Percentiles rank a stretch among this genome's conserved stretches.
Conservation (phyloP, 2,888 invertebrate genomes). For the Catocala fraxini region DNA sequence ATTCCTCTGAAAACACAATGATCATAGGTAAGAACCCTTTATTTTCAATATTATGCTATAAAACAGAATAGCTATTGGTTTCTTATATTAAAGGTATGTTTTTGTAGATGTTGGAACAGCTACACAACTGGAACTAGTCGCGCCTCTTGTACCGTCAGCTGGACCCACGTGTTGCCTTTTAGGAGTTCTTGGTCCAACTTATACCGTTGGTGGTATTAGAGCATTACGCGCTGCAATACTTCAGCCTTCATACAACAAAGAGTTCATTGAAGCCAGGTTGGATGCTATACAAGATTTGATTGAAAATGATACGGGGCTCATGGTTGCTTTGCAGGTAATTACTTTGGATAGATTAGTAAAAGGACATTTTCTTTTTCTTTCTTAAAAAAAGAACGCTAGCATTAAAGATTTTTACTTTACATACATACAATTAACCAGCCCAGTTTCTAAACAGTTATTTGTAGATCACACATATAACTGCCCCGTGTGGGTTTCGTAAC, state of each 20-base stretch:
- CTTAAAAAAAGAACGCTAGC: no score
- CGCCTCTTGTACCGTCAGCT: constrained; percentile 81
- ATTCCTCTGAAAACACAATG: constrained; percentile 93
- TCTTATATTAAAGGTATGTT: constrained; percentile 1
- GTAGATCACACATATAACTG: no score
- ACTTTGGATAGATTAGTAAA: no score
- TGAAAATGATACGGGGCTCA: constrained; percentile 89
- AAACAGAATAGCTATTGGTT: no score
- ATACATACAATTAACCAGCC: no score
- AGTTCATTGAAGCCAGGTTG: constrained; percentile 90
- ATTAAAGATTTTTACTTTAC: no score
- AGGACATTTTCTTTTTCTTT: no score
- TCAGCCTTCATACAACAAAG: constrained; percentile 91
- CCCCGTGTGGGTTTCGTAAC: no score
- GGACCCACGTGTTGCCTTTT: constrained; percentile 79
- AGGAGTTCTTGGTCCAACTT: constrained; percentile 79
- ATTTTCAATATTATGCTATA: background rate
- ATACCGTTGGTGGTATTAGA: constrained; percentile 90
- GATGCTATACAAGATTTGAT: constrained; percentile 93
- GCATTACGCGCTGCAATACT: constrained; percentile 93
- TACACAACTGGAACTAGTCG: constrained; percentile 91
- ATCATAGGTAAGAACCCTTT: constrained; percentile 90
- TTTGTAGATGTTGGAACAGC: constrained; percentile 93
- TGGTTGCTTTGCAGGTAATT: constrained; percentile 89
- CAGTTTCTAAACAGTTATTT: no score